Percentiles rank a stretch among this genome's conserved stretches.
These are phyloP conservation scores for Coracias cyanogaster DNA, from an alignment of 2,797 vertebrate species.

Conservation along the genomic window DNA sequence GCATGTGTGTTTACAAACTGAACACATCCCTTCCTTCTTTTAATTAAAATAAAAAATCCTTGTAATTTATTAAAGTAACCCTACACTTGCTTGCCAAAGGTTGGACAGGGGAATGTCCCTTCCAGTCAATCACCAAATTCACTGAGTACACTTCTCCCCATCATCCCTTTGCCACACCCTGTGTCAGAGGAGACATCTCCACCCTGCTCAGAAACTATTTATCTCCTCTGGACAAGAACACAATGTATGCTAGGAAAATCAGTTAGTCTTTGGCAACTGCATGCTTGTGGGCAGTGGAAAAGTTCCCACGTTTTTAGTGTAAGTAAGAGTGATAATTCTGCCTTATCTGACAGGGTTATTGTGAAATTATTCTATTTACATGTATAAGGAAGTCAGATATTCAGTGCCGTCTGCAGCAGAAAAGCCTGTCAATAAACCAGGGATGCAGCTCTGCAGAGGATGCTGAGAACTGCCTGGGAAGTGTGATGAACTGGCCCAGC, in stretches of 20 bases:
- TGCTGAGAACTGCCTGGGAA: neutral
- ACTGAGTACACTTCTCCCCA: neutral
- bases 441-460: neutral
- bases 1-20: conserved; percentile 68
- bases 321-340: neutral
- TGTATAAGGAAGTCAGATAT: neutral
- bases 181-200: neutral
- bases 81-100: neutral
- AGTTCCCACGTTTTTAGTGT: neutral
- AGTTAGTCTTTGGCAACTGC: neutral
- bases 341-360: neutral
- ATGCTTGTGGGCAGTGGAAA: neutral
- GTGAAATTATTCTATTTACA: neutral
- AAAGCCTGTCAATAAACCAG: neutral
- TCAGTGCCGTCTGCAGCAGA: neutral
- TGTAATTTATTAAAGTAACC: conserved; percentile 5
- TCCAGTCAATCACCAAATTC: conserved; percentile 5
- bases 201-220: neutral
- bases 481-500: neutral
- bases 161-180: neutral
- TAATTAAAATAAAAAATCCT: neutral
- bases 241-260: neutral
- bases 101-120: neutral
- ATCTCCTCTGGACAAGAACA: neutral
- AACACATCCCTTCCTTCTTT: conserved; percentile 21